Conservation (phyloP, 2,888 invertebrate species). For the Dasysyrphus tricinctus region DNA sequence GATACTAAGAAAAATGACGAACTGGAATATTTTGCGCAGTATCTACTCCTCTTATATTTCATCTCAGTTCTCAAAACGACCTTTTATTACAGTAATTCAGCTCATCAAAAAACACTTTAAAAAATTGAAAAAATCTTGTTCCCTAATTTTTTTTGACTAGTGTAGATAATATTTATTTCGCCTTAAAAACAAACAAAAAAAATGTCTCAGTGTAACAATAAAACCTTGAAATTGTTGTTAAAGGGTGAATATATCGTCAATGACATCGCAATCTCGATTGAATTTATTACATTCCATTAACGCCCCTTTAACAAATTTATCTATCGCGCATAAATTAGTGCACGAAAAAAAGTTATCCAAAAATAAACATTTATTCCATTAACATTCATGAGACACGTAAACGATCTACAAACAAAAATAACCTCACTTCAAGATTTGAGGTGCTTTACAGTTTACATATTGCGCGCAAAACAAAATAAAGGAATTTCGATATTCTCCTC, state of each 20-base stretch:
- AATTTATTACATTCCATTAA: constrained; percentile 19
- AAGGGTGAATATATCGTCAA: constrained; percentile 56
- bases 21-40: too few species aligned
- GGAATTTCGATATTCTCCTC: constrained; percentile 32
- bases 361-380: constrained; percentile 24
- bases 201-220: background rate
- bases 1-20: too few species aligned
- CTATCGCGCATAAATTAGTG: constrained; percentile 16
- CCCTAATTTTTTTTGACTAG: too few species aligned
- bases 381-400: constrained; percentile 42
- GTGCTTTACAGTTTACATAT: background rate
- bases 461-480: constrained; percentile 26
- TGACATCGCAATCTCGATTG: constrained; percentile 40
- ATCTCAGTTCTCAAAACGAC: too few species aligned
- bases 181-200: too few species aligned
- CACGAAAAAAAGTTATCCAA: constrained; percentile 15
- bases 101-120: too few species aligned
- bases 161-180: too few species aligned
- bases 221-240: constrained; percentile 16
- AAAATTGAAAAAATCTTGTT: too few species aligned
- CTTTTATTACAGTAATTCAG: too few species aligned
- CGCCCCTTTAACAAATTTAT: constrained; percentile 43
- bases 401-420: constrained; percentile 12
- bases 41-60: too few species aligned
- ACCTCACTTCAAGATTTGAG: background rate